A percentile compares a stretch with the other conserved stretches of the same genome.
phyloP scores from a whole-genome alignment of 2,797 vertebrate species.

The Hippopotamyrus pictus region DNA sequence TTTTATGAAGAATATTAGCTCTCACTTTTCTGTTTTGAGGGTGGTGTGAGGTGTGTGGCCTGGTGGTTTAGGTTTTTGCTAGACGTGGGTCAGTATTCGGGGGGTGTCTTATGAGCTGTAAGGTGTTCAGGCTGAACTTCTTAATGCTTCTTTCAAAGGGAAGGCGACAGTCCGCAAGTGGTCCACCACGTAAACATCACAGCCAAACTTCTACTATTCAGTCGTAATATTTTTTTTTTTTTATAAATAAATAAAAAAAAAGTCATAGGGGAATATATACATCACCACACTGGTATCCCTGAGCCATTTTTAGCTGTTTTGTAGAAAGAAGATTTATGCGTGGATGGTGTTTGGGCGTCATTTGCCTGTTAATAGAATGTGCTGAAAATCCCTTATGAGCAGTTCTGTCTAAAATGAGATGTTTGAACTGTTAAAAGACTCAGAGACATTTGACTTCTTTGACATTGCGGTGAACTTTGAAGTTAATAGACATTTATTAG shows the following conservation, averaged over 20 bases:
- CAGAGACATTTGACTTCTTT: neutral
- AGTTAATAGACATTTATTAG: constrained; percentile 7
- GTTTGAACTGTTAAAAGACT: constrained; percentile 2
- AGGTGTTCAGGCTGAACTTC: neutral
- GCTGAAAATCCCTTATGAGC: constrained; percentile 17
- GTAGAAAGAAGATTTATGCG: neutral
- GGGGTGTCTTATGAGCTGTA: neutral
- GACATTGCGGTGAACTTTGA: neutral
- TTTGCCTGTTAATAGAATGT: constrained; percentile 17
- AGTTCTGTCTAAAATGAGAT: neutral
- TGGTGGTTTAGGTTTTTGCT: neutral
- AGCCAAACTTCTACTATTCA: neutral
- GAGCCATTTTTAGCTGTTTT: neutral
- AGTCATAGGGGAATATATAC: neutral
- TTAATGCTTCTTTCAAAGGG: neutral
- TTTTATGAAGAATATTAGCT: neutral
- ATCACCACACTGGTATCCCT: neutral
- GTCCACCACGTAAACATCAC: neutral
- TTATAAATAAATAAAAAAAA: neutral
- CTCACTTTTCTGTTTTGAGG: neutral
- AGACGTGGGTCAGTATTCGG: neutral
- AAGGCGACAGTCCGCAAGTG: neutral
- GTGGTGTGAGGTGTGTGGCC: neutral
- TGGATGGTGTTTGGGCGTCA: neutral
- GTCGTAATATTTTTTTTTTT: neutral